Percentiles rank a stretch among this genome's conserved stretches.
These are phyloP conservation scores for Pseudocheirus occidentalis DNA, from an alignment of 2,797 vertebrate species.

Conservation along the genomic window DNA sequence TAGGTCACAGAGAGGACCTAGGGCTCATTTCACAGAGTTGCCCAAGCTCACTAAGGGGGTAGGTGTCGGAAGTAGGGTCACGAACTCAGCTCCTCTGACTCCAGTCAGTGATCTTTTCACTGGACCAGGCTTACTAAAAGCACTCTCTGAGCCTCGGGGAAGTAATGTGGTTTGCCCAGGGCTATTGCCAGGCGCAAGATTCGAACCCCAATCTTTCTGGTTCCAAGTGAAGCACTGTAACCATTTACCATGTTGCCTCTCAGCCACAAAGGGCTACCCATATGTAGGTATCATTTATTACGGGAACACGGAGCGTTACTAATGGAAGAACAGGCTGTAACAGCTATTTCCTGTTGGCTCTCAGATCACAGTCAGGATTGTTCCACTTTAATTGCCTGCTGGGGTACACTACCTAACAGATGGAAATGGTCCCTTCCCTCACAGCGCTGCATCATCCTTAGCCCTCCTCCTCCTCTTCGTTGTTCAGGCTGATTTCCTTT, in stretches of 20 bases:
- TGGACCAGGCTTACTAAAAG: neutral
- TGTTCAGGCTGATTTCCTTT: neutral
- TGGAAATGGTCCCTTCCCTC: neutral
- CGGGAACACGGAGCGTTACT: neutral
- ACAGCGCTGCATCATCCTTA: neutral
- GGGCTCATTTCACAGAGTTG: neutral
- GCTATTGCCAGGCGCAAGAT: neutral
- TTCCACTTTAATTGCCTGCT: constrained; percentile 3
- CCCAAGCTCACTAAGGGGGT: neutral
- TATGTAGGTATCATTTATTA: neutral
- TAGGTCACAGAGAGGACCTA: neutral
- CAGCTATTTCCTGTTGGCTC: constrained; percentile 2
- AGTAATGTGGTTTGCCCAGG: neutral
- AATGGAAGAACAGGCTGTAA: constrained; percentile 1
- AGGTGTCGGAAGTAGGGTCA: neutral
- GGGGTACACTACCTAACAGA: neutral
- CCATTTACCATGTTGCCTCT: neutral
- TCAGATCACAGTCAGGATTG: neutral
- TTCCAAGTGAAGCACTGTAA: neutral
- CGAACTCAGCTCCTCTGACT: neutral
- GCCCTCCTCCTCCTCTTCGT: neutral
- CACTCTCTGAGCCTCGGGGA: neutral
- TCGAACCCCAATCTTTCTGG: neutral
- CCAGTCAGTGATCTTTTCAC: neutral
- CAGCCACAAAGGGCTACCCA: neutral